Evolutionary conservation across 2,888 invertebrate genomes (phyloP).

Genomic region (Subacronicta megacephala): DNA sequence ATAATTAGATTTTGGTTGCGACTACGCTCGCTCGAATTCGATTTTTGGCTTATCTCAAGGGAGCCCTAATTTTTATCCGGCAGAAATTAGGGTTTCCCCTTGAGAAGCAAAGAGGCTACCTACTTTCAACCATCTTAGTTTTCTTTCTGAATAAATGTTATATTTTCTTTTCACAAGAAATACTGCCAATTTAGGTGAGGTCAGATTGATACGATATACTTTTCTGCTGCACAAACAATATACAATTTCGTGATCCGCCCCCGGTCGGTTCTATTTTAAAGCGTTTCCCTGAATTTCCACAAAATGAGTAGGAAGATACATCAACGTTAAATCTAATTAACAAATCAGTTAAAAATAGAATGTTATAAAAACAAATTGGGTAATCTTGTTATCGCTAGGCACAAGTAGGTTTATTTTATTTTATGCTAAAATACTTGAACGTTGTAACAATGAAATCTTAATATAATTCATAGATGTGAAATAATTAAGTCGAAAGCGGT

Average conservation of each 20-base stretch:
- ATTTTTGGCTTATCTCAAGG: constrained; percentile 39
- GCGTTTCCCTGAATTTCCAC: constrained; percentile 6
- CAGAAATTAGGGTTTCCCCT: constrained; percentile 45
- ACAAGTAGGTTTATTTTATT: constrained; percentile 18
- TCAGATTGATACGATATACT: not conserved
- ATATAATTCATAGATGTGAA: constrained; percentile 72
- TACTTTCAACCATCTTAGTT: constrained; percentile 44
- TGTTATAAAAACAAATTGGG: not conserved
- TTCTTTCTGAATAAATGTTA: constrained; percentile 30
- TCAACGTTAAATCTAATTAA: not conserved
- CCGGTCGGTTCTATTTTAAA: not conserved
- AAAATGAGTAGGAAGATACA: constrained; percentile 5
- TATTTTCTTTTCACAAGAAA: constrained; percentile 17
- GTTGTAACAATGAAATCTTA: constrained; percentile 55
- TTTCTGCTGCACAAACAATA: not conserved
- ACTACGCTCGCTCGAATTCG: constrained; percentile 29
- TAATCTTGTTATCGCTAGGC: constrained; percentile 1
- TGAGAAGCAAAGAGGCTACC: constrained; percentile 32
- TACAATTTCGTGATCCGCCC: not conserved
- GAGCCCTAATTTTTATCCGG: constrained; percentile 49
- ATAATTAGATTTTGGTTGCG: constrained; percentile 35
- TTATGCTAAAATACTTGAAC: constrained; percentile 6
- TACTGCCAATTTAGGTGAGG: not conserved
- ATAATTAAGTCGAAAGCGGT: constrained; percentile 75
- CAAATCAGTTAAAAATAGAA: constrained; percentile 18